phyloP scores from a whole-genome alignment of 64 coral and sea anemone genomes.

The Platygyra sinensis region DNA sequence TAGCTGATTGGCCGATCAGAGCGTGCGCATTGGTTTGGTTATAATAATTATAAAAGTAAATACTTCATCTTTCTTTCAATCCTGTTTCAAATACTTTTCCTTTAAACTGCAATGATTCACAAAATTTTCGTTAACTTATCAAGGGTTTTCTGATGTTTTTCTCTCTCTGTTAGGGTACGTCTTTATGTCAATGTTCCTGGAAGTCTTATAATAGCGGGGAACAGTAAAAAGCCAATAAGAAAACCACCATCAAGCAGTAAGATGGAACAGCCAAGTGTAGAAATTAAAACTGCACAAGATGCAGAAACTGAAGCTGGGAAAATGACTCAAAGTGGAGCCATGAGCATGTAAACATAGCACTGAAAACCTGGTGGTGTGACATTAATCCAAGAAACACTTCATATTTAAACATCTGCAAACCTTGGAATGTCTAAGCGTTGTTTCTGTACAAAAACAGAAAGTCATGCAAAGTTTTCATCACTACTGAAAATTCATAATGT shows the following conservation, averaged over 20 bases:
- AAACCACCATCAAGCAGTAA: constrained; percentile 57
- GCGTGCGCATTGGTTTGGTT: too few species aligned
- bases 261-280: constrained; percentile 24
- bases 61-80: too few species aligned
- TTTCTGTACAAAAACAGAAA: too few species aligned
- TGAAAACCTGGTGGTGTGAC: not conserved
- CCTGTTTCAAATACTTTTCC: too few species aligned
- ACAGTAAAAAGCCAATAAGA: constrained; percentile 64
- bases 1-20: too few species aligned
- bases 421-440: not conserved
- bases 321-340: constrained; percentile 25
- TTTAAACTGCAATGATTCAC: too few species aligned
- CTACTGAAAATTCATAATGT: too few species aligned
- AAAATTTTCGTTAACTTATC: too few species aligned
- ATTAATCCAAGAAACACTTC: not conserved
- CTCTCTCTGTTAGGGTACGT: constrained; percentile 33
- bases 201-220: constrained; percentile 57
- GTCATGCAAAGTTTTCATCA: too few species aligned
- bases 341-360: constrained; percentile 4
- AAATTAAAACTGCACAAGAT: constrained; percentile 33
- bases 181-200: constrained; percentile 73
- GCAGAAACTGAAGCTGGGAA: not conserved
- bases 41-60: too few species aligned
- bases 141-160: not conserved
- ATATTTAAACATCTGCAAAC: not conserved